phyloP scores from a whole-genome alignment of 2,113 vertebrate genomes.

The Periophthalmodon schlosseri region DNA sequence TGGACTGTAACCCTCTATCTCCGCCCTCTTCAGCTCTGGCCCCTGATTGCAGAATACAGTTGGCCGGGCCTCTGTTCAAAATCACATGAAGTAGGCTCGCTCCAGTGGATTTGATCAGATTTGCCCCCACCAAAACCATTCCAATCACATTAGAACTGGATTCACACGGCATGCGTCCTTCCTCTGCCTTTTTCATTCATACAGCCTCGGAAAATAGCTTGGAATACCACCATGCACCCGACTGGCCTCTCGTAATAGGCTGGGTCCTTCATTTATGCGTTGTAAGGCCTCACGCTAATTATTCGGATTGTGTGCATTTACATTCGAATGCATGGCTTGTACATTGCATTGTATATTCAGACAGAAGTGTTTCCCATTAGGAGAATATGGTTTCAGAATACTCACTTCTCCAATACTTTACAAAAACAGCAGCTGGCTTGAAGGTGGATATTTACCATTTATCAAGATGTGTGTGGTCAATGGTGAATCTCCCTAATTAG shows the following conservation, averaged over 20 bases:
- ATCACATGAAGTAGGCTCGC: slow-evolving; percentile 65
- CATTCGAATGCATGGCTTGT: neutral
- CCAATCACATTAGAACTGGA: slow-evolving; percentile 66
- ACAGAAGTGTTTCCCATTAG: neutral
- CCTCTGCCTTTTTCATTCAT: slow-evolving; percentile 39
- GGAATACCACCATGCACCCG: slow-evolving; percentile 45
- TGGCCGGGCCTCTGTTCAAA: slow-evolving; percentile 39
- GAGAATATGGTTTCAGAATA: neutral
- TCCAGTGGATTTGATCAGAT: slow-evolving; percentile 65
- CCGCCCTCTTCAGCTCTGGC: slow-evolving; percentile 40
- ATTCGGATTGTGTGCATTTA: neutral
- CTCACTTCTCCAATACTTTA: neutral
- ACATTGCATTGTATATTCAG: too few species aligned
- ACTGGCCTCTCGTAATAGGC: slow-evolving; percentile 18
- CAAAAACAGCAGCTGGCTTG: too few species aligned
- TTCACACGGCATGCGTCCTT: slow-evolving; percentile 41
- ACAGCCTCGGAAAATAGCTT: slow-evolving; percentile 44
- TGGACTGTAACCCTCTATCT: slow-evolving; percentile 43
- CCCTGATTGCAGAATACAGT: slow-evolving; percentile 52
- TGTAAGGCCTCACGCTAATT: neutral
- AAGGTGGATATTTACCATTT: too few species aligned
- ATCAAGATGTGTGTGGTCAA: too few species aligned
- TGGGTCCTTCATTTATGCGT: neutral
- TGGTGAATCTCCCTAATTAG: too few species aligned
- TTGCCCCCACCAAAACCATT: slow-evolving; percentile 52